Evolutionary conservation across 2,888 invertebrate genomes (phyloP).

Genomic region (Protonemura montana): DNA sequence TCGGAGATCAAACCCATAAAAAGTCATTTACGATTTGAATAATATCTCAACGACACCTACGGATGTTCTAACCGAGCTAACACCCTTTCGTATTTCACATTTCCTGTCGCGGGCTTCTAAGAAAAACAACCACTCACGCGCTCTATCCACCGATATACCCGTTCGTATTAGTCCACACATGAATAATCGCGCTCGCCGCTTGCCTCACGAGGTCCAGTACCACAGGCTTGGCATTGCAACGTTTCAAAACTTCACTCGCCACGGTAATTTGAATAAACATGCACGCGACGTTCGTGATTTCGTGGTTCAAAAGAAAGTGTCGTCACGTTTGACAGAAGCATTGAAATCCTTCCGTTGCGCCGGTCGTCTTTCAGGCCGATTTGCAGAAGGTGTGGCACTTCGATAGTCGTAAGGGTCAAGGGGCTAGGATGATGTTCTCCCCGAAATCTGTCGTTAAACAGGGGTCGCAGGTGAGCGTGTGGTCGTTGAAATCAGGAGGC

Average conservation of each 20-base stretch:
- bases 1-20: conserved; percentile 37
- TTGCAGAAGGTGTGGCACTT: no score
- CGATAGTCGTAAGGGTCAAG: conserved; percentile 28
- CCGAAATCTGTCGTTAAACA: conserved; percentile 46
- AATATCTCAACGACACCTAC: conserved; percentile 37
- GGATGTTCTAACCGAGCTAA: conserved; percentile 25
- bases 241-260: not conserved
- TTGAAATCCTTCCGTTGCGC: not conserved
- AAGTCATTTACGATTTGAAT: conserved; percentile 42
- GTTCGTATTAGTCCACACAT: not conserved
- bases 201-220: not conserved
- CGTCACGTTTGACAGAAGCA: not conserved
- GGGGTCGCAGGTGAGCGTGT: conserved; percentile 43
- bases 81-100: conserved; percentile 40
- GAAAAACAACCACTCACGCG: conserved; percentile 33
- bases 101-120: conserved; percentile 35
- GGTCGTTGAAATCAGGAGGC: conserved; percentile 58
- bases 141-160: not conserved
- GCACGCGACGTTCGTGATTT: not conserved
- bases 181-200: not conserved
- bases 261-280: not conserved
- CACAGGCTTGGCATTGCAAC: not conserved
- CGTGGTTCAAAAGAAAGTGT: not conserved
- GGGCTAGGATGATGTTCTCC: conserved; percentile 38
- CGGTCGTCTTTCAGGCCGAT: not conserved